Base-by-base conservation (phyloP, 2,888 invertebrate species). In the Dyspetes luteomarginatus region DNA sequence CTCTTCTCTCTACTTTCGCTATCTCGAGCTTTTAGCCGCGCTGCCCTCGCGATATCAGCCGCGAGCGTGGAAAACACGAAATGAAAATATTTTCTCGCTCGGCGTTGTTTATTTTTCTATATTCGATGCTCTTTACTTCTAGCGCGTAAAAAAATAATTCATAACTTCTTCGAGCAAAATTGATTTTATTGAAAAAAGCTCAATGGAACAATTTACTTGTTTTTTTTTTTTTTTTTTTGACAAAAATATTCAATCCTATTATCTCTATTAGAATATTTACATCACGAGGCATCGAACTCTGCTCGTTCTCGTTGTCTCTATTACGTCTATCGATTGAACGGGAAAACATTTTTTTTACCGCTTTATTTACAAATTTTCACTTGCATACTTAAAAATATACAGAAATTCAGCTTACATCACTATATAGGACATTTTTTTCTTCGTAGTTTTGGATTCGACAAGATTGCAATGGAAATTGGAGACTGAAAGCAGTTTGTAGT, bases 1-100 rank as follows among this genome's bases (percentile, higher is more conserved):
- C n/a, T 28, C 28, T 58, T 75, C 62, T 45, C 75, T 68, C 67
- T 55, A 68, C 80, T 76, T 81, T 81, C 76, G 72, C 72, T 72
- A 76, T 76, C 76, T 67, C 17, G 50, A 52, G 4, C 12, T 43
- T 26, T 12, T 43, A 36, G 22, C 30, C 30, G 45, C 28, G 12
- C 43, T 15, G 36, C n/a, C 15, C 24, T 52, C 22, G 41, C 50
- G 72, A 73, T 64, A 73, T 62, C 64, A 43, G 28, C 17, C 28
- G 26, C 36, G 19, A 55, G 15, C 43, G 17, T 52, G n/a, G 22
- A 30, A 9, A 58, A 48, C 48, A n/a, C 17, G 24, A 7, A 41
- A 22, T 28, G 50, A 41, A 41, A 50, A 64, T 26, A 55, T 30
- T 36, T 50, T 22, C 36, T 62, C n/a, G n/a, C n/a, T n/a, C n/a